A percentile compares a stretch with the other conserved stretches of the same genome.
These are phyloP conservation scores for Lethrus apterus DNA, from an alignment of 1,140 invertebrate genomes.

Conservation along the genomic window DNA sequence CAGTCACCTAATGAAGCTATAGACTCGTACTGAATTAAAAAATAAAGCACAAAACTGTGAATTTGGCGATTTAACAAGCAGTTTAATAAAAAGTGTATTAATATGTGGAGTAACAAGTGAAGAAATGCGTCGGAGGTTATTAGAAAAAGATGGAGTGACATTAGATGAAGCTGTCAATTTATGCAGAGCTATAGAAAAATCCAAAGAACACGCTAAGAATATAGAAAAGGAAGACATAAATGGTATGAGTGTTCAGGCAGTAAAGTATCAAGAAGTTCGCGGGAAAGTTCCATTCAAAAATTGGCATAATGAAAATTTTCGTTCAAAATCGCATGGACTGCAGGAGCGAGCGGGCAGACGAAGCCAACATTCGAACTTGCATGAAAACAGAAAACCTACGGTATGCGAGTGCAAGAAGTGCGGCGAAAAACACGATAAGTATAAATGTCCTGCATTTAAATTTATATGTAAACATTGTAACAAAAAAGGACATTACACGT, in stretches of 20 bases:
- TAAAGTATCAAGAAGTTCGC: not conserved
- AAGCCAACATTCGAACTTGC: not conserved
- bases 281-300: not conserved
- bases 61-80: not conserved
- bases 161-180: not conserved
- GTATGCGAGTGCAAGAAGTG: not conserved
- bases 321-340: not conserved
- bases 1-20: not conserved
- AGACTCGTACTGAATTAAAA: not conserved
- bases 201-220: not conserved
- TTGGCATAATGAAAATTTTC: not conserved
- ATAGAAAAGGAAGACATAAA: not conserved
- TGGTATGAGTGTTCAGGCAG: not conserved
- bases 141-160: not conserved
- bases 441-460: slow-evolving; percentile 1
- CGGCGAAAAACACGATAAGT: not conserved
- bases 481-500: not conserved
- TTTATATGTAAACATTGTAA: slow-evolving; percentile 4
- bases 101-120: not conserved
- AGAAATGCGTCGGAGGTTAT: not conserved
- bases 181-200: not conserved
- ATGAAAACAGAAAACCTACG: not conserved
- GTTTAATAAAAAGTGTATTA: not conserved
- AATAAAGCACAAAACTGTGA: slow-evolving; percentile 1
- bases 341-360: not conserved